phyloP scores from a whole-genome alignment of 2,113 vertebrate species.

The Oreotrochilus melanogaster region DNA sequence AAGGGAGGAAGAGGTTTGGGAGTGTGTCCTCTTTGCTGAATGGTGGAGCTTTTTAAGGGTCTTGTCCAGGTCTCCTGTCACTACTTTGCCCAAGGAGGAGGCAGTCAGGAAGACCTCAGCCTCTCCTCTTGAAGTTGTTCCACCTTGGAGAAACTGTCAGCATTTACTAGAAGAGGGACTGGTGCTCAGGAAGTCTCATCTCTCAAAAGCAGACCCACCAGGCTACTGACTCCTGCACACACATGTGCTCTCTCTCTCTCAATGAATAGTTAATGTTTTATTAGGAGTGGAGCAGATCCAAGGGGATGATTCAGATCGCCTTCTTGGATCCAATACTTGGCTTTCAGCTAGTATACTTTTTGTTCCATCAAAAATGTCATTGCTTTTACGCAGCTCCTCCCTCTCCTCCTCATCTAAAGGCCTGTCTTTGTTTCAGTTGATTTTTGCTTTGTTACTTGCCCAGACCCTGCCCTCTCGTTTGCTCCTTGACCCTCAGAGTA shows the following conservation, averaged over 20 bases:
- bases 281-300: constrained; percentile 55
- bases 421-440: constrained; percentile 22
- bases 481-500: neutral
- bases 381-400: constrained; percentile 31
- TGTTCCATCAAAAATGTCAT: constrained; percentile 45
- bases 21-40: neutral
- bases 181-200: constrained; percentile 47
- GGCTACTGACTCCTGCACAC: constrained; percentile 63
- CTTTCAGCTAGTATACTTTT: constrained; percentile 62
- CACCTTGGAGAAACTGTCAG: constrained; percentile 19
- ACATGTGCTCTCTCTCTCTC: constrained; percentile 22
- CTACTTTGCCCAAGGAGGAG: neutral
- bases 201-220: neutral
- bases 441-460: neutral
- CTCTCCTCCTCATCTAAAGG: constrained; percentile 39
- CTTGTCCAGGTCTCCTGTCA: neutral
- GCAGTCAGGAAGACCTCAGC: neutral
- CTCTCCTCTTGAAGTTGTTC: neutral
- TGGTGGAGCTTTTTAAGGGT: neutral
- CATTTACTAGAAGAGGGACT: constrained; percentile 27
- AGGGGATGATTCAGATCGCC: constrained; percentile 53
- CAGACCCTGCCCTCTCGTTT: neutral
- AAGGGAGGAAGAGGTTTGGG: neutral
- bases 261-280: constrained; percentile 51
- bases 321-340: constrained; percentile 42